A percentile compares a stretch with the other conserved stretches of the same genome.
Evolutionary conservation across 2,113 vertebrate species (phyloP).

Genomic region (Pteronura brasiliensis): DNA sequence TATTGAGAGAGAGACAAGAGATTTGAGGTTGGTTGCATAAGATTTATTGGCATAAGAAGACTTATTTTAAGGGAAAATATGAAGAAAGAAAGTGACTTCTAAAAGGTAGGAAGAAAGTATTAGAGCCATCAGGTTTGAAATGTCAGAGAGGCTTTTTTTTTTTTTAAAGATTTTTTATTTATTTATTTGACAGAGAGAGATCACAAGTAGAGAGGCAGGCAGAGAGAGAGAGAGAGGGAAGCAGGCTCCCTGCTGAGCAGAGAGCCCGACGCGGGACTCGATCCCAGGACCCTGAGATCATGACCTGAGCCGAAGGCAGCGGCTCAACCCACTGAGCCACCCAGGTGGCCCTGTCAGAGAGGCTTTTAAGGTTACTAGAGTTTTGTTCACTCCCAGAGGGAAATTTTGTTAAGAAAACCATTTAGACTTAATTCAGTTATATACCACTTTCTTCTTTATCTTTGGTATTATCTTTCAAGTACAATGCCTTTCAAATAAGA

Average conservation of each 20-base stretch:
- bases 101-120: background rate
- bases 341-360: no score
- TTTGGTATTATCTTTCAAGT: background rate
- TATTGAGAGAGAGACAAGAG: background rate
- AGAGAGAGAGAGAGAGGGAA: no score
- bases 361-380: background rate
- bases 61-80: background rate
- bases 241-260: no score
- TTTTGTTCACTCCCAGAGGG: background rate
- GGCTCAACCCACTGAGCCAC: no score
- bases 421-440: background rate
- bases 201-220: no score
- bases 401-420: background rate
- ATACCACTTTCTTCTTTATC: background rate
- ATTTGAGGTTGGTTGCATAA: background rate
- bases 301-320: no score
- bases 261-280: no score
- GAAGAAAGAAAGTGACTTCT: background rate
- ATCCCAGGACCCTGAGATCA: no score
- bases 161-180: no score
- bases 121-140: background rate
- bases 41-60: background rate
- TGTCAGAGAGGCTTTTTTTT: background rate
- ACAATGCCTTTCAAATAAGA: background rate
- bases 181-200: no score